Conservation (phyloP, 1,140 invertebrate species). For the Helicorthomorpha holstii region DNA sequence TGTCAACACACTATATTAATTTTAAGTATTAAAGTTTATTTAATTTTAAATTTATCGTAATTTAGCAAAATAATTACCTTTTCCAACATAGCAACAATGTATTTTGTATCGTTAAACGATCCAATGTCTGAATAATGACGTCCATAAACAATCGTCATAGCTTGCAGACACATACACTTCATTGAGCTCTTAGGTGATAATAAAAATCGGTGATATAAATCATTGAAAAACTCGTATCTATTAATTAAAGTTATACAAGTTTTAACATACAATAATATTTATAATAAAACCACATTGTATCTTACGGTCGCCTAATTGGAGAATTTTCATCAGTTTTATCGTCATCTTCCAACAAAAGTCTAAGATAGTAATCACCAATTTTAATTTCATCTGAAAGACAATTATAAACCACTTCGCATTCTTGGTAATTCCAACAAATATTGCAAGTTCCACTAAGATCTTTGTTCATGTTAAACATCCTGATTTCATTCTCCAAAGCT, state of each 20-base stretch:
- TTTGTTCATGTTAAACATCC: conserved; percentile 72
- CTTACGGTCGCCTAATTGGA: conserved; percentile 71
- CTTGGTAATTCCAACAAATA: conserved; percentile 95
- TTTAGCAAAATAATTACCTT: conserved; percentile 37
- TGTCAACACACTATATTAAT: conserved; percentile 37
- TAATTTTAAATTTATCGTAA: conserved; percentile 10
- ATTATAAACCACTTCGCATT: conserved; percentile 87
- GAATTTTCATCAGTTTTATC: conserved; percentile 56
- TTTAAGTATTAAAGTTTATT: conserved; percentile 1
- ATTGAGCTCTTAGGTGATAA: conserved; percentile 77
- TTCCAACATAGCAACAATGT: conserved; percentile 88
- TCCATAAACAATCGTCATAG: conserved; percentile 94
- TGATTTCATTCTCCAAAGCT: conserved; percentile 82
- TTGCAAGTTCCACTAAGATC: conserved; percentile 53
- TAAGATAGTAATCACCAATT: conserved; percentile 96
- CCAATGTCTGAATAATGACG: conserved; percentile 93
- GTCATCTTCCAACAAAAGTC: conserved; percentile 81
- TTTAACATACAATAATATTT: not conserved
- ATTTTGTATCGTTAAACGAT: conserved; percentile 89
- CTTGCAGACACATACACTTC: conserved; percentile 90
- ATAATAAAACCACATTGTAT: conserved; percentile 12
- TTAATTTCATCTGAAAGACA: conserved; percentile 91
- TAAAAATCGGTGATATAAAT: conserved; percentile 93
- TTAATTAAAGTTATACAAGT: too few species aligned
- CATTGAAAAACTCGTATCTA: conserved; percentile 94